Evolutionary conservation across 2,113 vertebrate species (phyloP), one percentile per base, ranked within the genome.

Genomic region (Empidonax alnorum): DNA sequence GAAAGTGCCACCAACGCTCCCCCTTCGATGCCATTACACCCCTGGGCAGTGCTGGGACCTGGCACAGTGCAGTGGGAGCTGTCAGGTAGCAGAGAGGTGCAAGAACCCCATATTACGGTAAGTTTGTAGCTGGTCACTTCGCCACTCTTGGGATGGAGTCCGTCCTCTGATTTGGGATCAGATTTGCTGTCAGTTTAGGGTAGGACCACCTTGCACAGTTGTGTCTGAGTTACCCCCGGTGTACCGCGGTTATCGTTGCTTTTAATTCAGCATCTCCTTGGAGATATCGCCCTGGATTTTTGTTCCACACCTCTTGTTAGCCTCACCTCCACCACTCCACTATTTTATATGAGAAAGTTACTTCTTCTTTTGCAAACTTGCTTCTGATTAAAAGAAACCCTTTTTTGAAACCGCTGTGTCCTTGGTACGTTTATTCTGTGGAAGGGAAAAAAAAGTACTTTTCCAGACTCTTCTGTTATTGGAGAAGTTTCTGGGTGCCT

Each of bases 311-410:
- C 88, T 95, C 90, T 93, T 92, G 94, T 96, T 91, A 78, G 92
- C 83, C 95, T 96, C 96, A 95, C 95, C 93, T 91, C 87, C 87
- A 93, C 94, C 83, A 95, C 86, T 95, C 71, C 94, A 95, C 95
- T 89, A 87, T 97, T 96, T 97, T 97, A 96, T 96, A 97, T 92
- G 87, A 96, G 86, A 94, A 95, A 95, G 92, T 96, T 96, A 97
- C 61, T 93, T 96, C 96, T 97, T 91, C 87, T 93, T 97, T 85
- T 91, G 76, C 76, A 94, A 89, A 93, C 72, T 93, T 89, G 95
- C 96, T 95, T 88, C 92, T 83, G 58, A 96, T 96, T 93, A 92
- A 95, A 96, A 74, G 63, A 90, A 90, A 81, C 86, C 42, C 22
- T 96, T 97, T 94, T 94, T 95, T 49, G 74, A 90, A 94, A 84